These are phyloP conservation scores for Epizoanthus ramosus DNA, from an alignment of 92 coral and sea anemone genomes.

Conservation along the genomic window DNA sequence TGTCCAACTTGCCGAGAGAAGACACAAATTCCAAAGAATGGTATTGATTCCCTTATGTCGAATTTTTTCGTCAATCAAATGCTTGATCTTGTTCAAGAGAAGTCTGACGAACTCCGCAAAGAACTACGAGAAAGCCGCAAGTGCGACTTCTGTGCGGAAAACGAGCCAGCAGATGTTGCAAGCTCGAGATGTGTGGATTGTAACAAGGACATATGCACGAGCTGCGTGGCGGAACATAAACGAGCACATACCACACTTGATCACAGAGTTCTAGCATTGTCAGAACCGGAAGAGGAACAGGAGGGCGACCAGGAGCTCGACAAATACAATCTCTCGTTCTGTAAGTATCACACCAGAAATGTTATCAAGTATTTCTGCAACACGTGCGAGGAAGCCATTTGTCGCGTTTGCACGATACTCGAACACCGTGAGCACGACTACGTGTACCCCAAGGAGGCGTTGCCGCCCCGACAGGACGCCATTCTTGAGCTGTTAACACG, in stretches of 20 bases:
- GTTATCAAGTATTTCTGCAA: constrained; percentile 97
- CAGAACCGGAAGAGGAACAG: constrained; percentile 64
- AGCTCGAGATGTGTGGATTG: constrained; percentile 97
- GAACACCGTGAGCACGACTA: constrained; percentile 97
- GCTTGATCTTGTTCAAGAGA: constrained; percentile 83
- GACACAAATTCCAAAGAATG: constrained; percentile 78
- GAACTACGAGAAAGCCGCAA: constrained; percentile 72
- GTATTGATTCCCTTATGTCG: constrained; percentile 67
- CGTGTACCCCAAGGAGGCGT: constrained; percentile 94
- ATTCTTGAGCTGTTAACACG: constrained; percentile 80
- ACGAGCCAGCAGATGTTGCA: constrained; percentile 84
- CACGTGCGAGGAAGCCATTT: constrained; percentile 96
- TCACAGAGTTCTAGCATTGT: constrained; percentile 80
- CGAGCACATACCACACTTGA: constrained; percentile 94
- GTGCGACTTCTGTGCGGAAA: constrained; percentile 79
- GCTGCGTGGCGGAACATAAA: constrained; percentile 98
- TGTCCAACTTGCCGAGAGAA: constrained; percentile 73
- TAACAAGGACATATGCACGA: constrained; percentile 78
- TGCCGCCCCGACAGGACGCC: constrained; percentile 84
- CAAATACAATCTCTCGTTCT: constrained; percentile 87
- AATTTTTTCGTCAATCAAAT: constrained; percentile 92
- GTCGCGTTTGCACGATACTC: constrained; percentile 95
- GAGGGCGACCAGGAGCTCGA: constrained; percentile 79
- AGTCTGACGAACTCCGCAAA: constrained; percentile 76
- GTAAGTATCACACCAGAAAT: constrained; percentile 94